Base-by-base conservation (phyloP, 2,888 invertebrate genomes). In the Apeira syringaria region DNA sequence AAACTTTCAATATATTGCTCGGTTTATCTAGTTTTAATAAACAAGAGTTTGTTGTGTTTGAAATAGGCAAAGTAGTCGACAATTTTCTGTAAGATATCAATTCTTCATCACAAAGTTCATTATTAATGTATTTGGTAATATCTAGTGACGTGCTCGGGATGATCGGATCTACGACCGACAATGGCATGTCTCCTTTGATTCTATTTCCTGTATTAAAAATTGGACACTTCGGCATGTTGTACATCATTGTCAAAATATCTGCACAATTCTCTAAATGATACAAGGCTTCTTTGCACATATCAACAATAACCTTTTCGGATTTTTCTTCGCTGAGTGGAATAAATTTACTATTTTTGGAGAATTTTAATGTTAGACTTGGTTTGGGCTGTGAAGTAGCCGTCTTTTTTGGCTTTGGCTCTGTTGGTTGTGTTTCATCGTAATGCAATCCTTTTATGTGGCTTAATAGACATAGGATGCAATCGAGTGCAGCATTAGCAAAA, bases 151-250 rank as follows among this genome's bases (percentile, higher is more conserved):
- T 81, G 64, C 94, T 95, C 6, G 96, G 95, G 56, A 97, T 95
- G n/a, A 94, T 92, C 0, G 96, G 94, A 74, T 97, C 97, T 0
- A 97, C 96, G 31, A 95, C 93, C 56, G 95, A 94, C 1, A 95
- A 92, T 2, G 94, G 94, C 33, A 94, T 93, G 43, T 95, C 94
- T 0, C 94, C 94, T 70, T 94, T 95, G 52, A 96, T 94, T 67
- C 95, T 92, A 67, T 97, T 96, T 0, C 97, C 96, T 7, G 97
- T 94, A 75, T 97, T 97, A 70, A 98, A 98, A 48, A 95, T 95
- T 0, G 98, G 98, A 74, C 97, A 97, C 61, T 97, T 96, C 0
- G 98, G 97, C 97, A 98, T 98, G 64, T 94, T 94, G 78, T 96
- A 97, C 97, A 98, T 97, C 81, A 96, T 95, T 2, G 96, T 94